Base-by-base conservation (phyloP, 2,113 vertebrate genomes). In the Solea solea region DNA sequence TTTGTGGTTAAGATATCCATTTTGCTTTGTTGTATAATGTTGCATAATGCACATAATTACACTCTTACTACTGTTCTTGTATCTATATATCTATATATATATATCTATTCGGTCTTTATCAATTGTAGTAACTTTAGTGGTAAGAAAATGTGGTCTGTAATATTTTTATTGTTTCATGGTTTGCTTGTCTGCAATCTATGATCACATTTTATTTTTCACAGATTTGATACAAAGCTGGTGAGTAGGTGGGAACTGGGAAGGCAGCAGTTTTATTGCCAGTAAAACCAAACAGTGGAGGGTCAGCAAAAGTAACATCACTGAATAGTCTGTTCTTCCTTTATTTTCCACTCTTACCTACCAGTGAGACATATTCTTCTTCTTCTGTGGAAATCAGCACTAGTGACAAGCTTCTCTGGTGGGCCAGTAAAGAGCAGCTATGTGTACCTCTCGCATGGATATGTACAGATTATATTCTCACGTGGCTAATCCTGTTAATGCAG, bases 1-100 rank as follows among this genome's bases (percentile, higher is more conserved):
- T 78, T 78, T 80, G 64, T 65, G 74, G 34, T 63, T 59, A 45
- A 54, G 44, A 61, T n/a, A 46, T 76, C 65, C 53, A 52, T 58
- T 59, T 42, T 68, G 15, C 49, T 59, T 83, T 72, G 65, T 74
- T 15, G 60, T 48, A 50, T 70, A 59, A 54, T 12, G 41, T 83
- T 87, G 49, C 69, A 68, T 76, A 84, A 81, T 74, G 6, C 60
- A 34, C 34, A 34, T 34, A 34, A 34, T 34, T 21, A 21, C 21
- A 21, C 21, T 21, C 1, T 21, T 21, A 6, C 34, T 34, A 34
- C 34, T 6, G 3, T 34, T 34, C 34, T 34, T 34, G 34, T 34
- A 34, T 3, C n/a, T n/a, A n/a, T 34, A 6, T 34, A 34, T 34
- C 3, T 34, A 34, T 34, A 2, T 21, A 21, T 34, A 21, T 34